phyloP scores from a whole-genome alignment of 2,888 invertebrate species.

The Mythimna vitellina region DNA sequence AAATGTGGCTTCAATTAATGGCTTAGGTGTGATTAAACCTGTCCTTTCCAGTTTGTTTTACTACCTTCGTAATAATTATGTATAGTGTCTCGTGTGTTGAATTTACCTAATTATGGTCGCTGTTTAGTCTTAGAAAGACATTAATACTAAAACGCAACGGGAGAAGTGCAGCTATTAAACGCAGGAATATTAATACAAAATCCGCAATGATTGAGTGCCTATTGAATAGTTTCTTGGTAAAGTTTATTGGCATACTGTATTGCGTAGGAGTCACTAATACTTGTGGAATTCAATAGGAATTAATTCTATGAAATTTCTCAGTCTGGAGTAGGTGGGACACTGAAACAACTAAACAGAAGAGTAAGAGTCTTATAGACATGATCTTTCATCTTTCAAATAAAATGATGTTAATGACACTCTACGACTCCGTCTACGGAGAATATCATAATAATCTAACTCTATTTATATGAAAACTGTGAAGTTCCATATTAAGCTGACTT shows the following conservation, averaged over 20 bases:
- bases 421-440: constrained; percentile 9
- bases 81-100: constrained; percentile 21
- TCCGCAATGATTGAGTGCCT: constrained; percentile 14
- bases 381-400: constrained; percentile 4
- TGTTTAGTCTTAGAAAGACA: constrained; percentile 9
- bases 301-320: constrained; percentile 3
- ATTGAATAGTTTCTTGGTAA: constrained; percentile 32
- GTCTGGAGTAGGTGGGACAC: background rate
- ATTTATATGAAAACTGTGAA: constrained; percentile 37
- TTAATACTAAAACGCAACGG: constrained; percentile 12
- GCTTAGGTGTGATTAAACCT: constrained; percentile 53
- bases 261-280: constrained; percentile 6
- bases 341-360: background rate
- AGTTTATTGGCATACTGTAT: constrained; percentile 3
- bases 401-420: constrained; percentile 1
- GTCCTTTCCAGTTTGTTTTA: constrained; percentile 44
- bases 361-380: background rate
- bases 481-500: constrained; percentile 75
- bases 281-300: constrained; percentile 16
- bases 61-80: constrained; percentile 20
- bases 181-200: constrained; percentile 24
- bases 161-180: constrained; percentile 27
- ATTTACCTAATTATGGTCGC: constrained; percentile 28
- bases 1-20: constrained; percentile 63
- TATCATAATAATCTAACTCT: constrained; percentile 17